Base-by-base conservation (phyloP, 2,113 vertebrate species). In the Zingel zingel region DNA sequence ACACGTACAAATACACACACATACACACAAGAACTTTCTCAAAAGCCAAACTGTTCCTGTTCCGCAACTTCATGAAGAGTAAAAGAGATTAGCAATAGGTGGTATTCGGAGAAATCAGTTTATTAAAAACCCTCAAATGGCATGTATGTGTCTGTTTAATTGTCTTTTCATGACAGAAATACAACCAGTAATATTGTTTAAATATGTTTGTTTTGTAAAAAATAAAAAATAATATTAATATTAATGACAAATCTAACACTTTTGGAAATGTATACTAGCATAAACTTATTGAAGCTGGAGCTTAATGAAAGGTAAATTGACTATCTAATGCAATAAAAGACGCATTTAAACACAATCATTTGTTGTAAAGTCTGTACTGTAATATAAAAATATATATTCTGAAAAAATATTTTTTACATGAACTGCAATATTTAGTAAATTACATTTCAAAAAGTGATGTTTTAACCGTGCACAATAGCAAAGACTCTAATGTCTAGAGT, bases 291-390 rank as follows among this genome's bases (percentile, higher is more conserved):
- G 86, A 93, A 93, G 94, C 84, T 93, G 93, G 89, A 88, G 83
- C 90, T 94, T 83, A 87, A 84, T 84, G 58, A 78, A 90, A 89
- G 86, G 85, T 74, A 85, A 92, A 87, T 86, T 94, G 88, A 95
- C 79, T 92, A 89, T 91, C 79, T 85, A 90, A 94, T 91, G 89
- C 92, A 96, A 95, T 95, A 95, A 95, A 95, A 93, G 54, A 93
- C 85, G 92, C 94, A 95, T 94, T 94, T 90, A 92, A 93, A 95
- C 92, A 91, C 84, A 87, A 90, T 85, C 71, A 87, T 79, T 90
- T 91, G 93, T 95, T 95, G 94, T 95, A 95, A 95, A 95, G 93
- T 95, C 94, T 96, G 94, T 95, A 95, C 83, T 95, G 92, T 95
- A 95, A 95, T 91, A 94, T 95, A 95, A 94, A 94, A 94, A 94